These are phyloP conservation scores for Taeniopygia guttata DNA, from an alignment of 2,797 vertebrate species.

Conservation along the genomic window DNA sequence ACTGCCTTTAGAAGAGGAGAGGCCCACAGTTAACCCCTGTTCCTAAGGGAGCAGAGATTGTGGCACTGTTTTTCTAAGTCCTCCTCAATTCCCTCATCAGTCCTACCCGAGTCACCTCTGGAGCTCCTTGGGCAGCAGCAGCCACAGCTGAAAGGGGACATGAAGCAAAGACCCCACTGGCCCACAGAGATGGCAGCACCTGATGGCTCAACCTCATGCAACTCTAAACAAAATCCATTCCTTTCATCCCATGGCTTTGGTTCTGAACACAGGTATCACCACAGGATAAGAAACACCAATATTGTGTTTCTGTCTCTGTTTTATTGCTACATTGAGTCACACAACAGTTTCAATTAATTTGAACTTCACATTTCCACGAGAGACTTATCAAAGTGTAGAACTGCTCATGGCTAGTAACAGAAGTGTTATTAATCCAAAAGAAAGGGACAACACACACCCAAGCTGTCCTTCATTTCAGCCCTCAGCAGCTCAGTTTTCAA, in stretches of 20 bases:
- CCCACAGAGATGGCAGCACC: neutral
- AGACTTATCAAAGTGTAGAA: neutral
- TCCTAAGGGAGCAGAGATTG: neutral
- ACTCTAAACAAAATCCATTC: neutral
- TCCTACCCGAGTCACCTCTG: neutral
- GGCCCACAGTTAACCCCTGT: neutral
- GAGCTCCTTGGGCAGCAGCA: neutral
- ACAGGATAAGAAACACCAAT: neutral
- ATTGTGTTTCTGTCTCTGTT: neutral
- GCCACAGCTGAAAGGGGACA: neutral
- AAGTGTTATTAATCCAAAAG: neutral
- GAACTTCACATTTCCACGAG: neutral
- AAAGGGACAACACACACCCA: neutral
- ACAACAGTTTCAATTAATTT: neutral
- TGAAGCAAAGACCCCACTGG: rapidly evolving
- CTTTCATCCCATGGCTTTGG: neutral
- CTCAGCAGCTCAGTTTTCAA: neutral
- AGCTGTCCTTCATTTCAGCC: neutral
- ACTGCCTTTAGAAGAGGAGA: neutral
- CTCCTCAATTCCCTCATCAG: neutral
- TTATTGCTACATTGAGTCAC: neutral
- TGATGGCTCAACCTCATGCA: neutral
- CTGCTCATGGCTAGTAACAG: neutral
- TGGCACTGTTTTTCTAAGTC: neutral
- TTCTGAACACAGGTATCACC: neutral